phyloP scores from a whole-genome alignment of 2,113 vertebrate genomes.

The Nestor notabilis region DNA sequence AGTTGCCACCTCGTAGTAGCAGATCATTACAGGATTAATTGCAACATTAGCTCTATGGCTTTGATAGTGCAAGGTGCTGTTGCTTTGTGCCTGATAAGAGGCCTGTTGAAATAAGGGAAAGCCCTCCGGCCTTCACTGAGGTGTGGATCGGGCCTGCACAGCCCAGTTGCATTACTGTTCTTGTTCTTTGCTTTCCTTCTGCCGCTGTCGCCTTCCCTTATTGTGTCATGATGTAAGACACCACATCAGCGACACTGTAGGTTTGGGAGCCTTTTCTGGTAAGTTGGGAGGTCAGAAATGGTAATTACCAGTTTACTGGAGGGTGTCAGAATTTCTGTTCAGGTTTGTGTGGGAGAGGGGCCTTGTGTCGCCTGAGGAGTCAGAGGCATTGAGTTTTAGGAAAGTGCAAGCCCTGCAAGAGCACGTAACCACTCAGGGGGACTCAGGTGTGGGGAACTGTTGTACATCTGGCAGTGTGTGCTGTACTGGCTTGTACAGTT shows the following conservation, averaged over 20 bases:
- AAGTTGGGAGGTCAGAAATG: not conserved
- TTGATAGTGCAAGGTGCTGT: not conserved
- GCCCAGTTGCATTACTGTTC: not conserved
- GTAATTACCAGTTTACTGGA: not conserved
- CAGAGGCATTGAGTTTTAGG: not conserved
- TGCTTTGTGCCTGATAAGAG: not conserved
- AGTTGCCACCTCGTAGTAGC: not conserved
- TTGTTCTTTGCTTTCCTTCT: not conserved
- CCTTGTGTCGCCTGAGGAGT: not conserved
- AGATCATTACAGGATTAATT: not conserved
- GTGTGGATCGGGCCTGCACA: not conserved
- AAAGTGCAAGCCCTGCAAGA: not conserved
- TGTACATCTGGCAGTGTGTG: not conserved
- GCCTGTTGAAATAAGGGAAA: not conserved
- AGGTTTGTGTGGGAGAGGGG: not conserved
- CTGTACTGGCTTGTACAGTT: not conserved
- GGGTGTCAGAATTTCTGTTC: not conserved
- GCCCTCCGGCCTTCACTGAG: not conserved
- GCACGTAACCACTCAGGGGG: not conserved
- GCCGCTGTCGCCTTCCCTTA: not conserved
- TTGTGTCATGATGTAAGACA: not conserved
- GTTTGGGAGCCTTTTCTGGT: not conserved
- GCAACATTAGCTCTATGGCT: not conserved
- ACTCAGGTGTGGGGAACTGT: not conserved
- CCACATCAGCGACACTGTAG: accelerated